phyloP scores from a whole-genome alignment of 2,797 vertebrate species.

The Epinephelus awoara region DNA sequence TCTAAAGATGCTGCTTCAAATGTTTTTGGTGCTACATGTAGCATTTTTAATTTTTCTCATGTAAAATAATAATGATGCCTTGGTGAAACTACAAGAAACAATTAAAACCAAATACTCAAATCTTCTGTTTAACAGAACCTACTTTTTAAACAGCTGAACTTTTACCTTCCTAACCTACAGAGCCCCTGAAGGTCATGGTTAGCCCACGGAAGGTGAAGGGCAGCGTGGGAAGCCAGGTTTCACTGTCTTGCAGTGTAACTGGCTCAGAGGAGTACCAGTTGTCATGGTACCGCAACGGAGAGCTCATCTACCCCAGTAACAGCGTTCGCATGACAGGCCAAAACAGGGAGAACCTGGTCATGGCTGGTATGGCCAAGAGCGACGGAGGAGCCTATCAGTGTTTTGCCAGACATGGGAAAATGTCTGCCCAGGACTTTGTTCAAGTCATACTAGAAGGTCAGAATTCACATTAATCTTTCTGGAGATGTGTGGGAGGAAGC shows the following conservation, averaged over 20 bases:
- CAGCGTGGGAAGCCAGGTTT: constrained; percentile 97
- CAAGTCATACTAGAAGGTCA: constrained; percentile 98
- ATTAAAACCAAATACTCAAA: neutral
- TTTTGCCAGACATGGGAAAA: constrained; percentile 94
- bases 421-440: constrained; percentile 97
- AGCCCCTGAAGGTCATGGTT: constrained; percentile 93
- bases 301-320: constrained; percentile 94
- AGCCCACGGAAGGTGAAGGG: constrained; percentile 96
- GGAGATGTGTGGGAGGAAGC: neutral
- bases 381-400: constrained; percentile 99
- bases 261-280: constrained; percentile 95
- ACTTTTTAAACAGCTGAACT: neutral
- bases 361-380: constrained; percentile 98
- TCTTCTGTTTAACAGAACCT: neutral
- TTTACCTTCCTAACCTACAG: constrained; percentile 74
- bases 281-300: constrained; percentile 97
- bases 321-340: constrained; percentile 93
- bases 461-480: constrained; percentile 49
- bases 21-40: neutral
- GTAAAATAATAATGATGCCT: neutral
- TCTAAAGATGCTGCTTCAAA: neutral
- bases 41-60: neutral
- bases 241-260: constrained; percentile 93
- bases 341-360: constrained; percentile 94
- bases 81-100: neutral